phyloP scores from a whole-genome alignment of 2,113 vertebrate genomes.

The Marmota flaviventris region DNA sequence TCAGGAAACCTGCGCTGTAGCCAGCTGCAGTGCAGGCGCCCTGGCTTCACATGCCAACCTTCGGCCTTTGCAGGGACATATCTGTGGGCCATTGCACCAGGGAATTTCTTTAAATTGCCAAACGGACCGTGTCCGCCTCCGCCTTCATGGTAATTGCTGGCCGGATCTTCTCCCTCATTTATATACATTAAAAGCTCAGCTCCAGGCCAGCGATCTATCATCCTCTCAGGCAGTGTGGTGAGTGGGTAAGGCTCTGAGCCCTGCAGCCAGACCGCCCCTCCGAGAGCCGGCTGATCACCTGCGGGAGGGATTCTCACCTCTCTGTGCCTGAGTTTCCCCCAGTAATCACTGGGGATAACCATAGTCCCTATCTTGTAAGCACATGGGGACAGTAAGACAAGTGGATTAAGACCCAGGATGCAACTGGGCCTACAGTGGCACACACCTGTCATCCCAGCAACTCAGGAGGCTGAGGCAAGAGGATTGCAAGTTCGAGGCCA shows the following conservation, averaged over 20 bases:
- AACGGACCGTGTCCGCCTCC: background rate
- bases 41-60: background rate
- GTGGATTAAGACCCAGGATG: background rate
- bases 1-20: background rate
- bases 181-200: slow-evolving; percentile 1
- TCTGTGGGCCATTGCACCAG: background rate
- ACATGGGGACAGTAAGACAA: no score
- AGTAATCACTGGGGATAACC: background rate
- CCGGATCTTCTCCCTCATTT: slow-evolving; percentile 8
- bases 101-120: background rate
- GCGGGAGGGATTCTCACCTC: background rate
- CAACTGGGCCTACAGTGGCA: background rate
- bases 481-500: background rate
- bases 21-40: background rate
- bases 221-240: background rate
- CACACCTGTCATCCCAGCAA: background rate
- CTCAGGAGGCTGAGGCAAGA: background rate
- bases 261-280: accelerated
- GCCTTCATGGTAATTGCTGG: slow-evolving; percentile 10
- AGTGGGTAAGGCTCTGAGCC: background rate
- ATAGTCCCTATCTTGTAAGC: background rate
- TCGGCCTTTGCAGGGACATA: background rate
- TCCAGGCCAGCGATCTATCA: background rate
- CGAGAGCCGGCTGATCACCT: accelerated
- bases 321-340: background rate